Base-by-base conservation (phyloP, 2,797 vertebrate species). In the Tangara arthus region DNA sequence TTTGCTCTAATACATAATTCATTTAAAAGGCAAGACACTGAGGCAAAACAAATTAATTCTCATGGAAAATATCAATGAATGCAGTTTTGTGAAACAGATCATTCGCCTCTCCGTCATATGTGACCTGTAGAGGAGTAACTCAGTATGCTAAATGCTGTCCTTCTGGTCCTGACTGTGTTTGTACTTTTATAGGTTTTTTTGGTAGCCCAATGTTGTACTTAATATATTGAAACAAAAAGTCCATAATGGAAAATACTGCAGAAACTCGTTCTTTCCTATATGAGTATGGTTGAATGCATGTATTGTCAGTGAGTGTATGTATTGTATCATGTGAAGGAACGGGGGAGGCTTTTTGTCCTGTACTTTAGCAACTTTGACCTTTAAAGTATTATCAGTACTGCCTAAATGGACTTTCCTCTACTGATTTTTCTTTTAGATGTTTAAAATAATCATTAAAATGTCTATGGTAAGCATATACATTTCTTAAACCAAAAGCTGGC, bases 1-100 rank as follows among this genome's bases (percentile, higher is more conserved):
- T 81, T 89, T 93, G 3, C 32, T 20, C 5, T 89, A 71, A 71
- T 71, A 32, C 0, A 2, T 59, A 69, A 75, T 72, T n/a, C 5
- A 85, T 81, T 87, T 87, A 83, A 89, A 91, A 89, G 65, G 32
- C 76, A 95, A 83, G 93, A 80, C 27, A 78, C 12, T 30, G 28
- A 72, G 47, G 65, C 71, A 87, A 88, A 87, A 49, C 61, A 64
- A 87, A 66, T 64, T 32, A 34, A 27, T 86, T 94, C 35, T 89
- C 39, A 23, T 55, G 42, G 56, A 69, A 69, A 92, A n/a, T 52
- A 69, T 52, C 0, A 2, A 12, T 78, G 37, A 82, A 71, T 47
- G 42, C 41, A 59, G 19, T 82, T 91, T 39, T 86, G 53, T 80
- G 50, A 81, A 76, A 75, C 16, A 73, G 60, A 49, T 87, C 3